phyloP scores from a whole-genome alignment of 2,888 invertebrate genomes.

The Boloria euphrosyne region DNA sequence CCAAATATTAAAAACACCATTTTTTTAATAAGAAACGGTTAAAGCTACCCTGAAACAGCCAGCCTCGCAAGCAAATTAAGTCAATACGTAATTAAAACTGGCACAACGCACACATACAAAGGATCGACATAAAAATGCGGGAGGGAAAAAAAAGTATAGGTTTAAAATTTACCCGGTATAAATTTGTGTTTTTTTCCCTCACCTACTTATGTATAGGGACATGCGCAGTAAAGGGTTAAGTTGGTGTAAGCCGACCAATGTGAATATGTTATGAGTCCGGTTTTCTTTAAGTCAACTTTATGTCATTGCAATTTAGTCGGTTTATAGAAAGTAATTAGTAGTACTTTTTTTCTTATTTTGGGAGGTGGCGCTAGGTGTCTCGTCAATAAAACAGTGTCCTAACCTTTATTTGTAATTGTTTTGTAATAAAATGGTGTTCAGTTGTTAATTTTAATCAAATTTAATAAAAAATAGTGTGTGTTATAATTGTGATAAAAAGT shows the following conservation, averaged over 20 bases:
- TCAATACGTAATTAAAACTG: constrained; percentile 82
- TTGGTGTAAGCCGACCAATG: constrained; percentile 45
- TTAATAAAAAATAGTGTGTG: no score
- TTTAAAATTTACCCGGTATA: constrained; percentile 83
- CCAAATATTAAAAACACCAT: constrained; percentile 39
- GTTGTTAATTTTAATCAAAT: no score
- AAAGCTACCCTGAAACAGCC: constrained; percentile 58
- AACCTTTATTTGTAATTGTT: constrained; percentile 13
- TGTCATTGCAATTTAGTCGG: constrained; percentile 43
- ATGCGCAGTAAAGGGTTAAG: constrained; percentile 82
- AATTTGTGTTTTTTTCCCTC: constrained; percentile 81
- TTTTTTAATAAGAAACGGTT: constrained; percentile 45
- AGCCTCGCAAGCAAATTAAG: constrained; percentile 78
- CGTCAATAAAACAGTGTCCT: constrained; percentile 42
- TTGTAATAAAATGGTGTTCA: background rate
- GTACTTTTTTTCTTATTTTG: constrained; percentile 51
- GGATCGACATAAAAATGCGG: constrained; percentile 79
- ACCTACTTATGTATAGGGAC: constrained; percentile 78
- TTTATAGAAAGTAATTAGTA: constrained; percentile 56
- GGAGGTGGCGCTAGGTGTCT: constrained; percentile 40
- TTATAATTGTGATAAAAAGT: no score
- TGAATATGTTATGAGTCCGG: background rate
- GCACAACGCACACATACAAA: constrained; percentile 78
- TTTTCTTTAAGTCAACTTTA: background rate
- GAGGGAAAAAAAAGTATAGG: constrained; percentile 81